A percentile compares a stretch with the other conserved stretches of the same genome.
Evolutionary conservation across 1,140 invertebrate species (phyloP).

Genomic region (Octopus sinensis): DNA sequence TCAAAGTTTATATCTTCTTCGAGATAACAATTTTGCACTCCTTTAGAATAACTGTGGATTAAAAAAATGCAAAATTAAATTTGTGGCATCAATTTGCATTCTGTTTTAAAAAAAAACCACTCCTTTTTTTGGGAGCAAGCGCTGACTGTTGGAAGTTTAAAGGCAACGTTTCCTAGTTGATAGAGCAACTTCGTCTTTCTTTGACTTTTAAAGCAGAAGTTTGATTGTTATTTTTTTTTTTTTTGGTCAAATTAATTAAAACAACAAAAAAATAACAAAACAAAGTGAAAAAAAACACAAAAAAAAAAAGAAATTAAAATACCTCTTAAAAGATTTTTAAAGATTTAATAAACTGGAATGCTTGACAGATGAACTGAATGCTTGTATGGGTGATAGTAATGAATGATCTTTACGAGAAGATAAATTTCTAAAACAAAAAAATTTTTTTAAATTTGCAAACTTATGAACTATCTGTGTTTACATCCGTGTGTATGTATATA

Average conservation of each 20-base stretch:
- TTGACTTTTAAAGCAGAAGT: not conserved
- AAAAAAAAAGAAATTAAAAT: not conserved
- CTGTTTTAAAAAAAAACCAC: not conserved
- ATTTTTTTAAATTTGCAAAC: not conserved
- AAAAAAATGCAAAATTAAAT: not conserved
- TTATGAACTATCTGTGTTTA: too few relatives aligned
- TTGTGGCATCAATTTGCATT: not conserved
- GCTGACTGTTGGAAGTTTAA: not conserved
- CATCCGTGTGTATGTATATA: too few relatives aligned
- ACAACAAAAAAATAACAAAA: not conserved
- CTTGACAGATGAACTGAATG: too few relatives aligned
- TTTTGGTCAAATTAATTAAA: not conserved
- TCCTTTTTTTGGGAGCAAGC: not conserved
- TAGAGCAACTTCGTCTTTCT: not conserved
- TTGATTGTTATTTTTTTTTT: not conserved
- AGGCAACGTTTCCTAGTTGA: constrained; percentile 1
- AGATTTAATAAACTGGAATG: too few relatives aligned
- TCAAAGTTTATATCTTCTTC: not conserved
- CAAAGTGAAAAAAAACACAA: not conserved
- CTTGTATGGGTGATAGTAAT: not conserved
- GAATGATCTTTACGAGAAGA: not conserved
- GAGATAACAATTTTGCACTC: not conserved
- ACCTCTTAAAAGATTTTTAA: not conserved
- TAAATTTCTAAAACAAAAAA: not conserved
- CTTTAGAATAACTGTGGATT: not conserved